Conservation (phyloP, 92 coral and sea anemone genomes). For the Zoanthus solanderi region DNA sequence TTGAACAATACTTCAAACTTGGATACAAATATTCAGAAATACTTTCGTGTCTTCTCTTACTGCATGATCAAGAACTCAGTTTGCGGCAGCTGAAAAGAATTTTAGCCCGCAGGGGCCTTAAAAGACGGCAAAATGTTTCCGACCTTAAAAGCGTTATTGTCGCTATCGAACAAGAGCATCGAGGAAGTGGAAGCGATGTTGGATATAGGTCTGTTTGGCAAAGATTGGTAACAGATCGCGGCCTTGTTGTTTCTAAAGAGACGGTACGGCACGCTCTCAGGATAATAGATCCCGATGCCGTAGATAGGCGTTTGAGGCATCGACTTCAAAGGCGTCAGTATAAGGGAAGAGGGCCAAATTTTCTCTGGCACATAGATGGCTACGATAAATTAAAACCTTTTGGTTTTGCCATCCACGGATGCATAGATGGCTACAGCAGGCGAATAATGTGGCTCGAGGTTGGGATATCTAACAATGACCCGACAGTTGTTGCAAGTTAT, state of each 20-base stretch:
- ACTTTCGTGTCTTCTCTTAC: conserved; percentile 62
- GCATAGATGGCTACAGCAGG: conserved; percentile 64
- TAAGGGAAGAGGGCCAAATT: conserved; percentile 66
- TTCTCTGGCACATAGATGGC: conserved; percentile 66
- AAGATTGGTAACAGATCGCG: conserved; percentile 57
- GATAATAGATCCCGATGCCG: conserved; percentile 68
- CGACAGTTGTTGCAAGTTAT: conserved; percentile 59
- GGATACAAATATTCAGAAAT: conserved; percentile 62
- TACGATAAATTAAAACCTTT: conserved; percentile 62
- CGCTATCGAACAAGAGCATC: conserved; percentile 62
- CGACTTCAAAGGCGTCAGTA: conserved; percentile 68
- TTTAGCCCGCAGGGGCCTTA: conserved; percentile 58
- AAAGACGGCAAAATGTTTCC: conserved; percentile 59
- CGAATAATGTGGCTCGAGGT: conserved; percentile 68
- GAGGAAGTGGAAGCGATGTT: conserved; percentile 67
- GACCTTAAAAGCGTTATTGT: conserved; percentile 56
- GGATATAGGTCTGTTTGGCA: conserved; percentile 75
- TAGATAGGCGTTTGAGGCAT: conserved; percentile 62
- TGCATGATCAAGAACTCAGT: conserved; percentile 66
- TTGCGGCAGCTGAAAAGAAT: conserved; percentile 75
- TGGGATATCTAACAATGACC: conserved; percentile 71
- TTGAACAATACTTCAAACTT: conserved; percentile 68
- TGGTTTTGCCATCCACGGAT: conserved; percentile 55
- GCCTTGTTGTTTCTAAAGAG: conserved; percentile 64
- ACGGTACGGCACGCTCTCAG: conserved; percentile 60